phyloP scores from a whole-genome alignment of 2,113 vertebrate genomes.

The Callospermophilus lateralis region DNA sequence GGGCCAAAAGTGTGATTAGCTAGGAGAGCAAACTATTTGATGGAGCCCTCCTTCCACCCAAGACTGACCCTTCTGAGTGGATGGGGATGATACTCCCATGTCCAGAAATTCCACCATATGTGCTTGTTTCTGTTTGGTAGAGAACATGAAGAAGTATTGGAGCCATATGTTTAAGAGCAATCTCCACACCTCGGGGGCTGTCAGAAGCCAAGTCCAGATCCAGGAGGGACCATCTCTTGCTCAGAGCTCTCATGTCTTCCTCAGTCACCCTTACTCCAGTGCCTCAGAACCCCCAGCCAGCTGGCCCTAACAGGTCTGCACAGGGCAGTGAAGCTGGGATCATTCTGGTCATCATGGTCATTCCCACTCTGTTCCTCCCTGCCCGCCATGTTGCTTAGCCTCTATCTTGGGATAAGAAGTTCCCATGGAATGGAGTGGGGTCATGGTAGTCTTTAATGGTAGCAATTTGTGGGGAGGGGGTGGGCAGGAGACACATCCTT shows the following conservation, averaged over 20 bases:
- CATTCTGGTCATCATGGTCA: background rate
- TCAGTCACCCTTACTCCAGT: background rate
- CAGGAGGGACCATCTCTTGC: background rate
- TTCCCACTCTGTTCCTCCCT: background rate
- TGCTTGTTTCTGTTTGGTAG: background rate
- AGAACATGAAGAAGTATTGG: background rate
- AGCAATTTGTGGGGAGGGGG: background rate
- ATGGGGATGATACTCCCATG: background rate
- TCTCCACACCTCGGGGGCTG: background rate
- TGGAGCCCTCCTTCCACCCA: rapidly evolving
- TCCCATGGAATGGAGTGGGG: too few species aligned
- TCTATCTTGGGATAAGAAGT: background rate
- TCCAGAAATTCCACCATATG: background rate
- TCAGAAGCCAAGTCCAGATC: background rate
- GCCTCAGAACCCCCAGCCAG: background rate
- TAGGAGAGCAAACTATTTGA: background rate
- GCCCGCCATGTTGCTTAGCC: background rate
- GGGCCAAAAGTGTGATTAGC: background rate
- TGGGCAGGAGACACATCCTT: background rate
- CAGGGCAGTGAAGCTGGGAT: background rate
- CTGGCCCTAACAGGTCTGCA: background rate
- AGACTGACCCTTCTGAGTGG: background rate
- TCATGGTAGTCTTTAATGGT: background rate
- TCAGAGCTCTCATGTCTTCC: background rate
- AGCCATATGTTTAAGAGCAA: background rate